Percentiles rank a stretch among this genome's conserved stretches.
Conservation (phyloP, 2,113 vertebrate species). For the Chaetura pelagica region DNA sequence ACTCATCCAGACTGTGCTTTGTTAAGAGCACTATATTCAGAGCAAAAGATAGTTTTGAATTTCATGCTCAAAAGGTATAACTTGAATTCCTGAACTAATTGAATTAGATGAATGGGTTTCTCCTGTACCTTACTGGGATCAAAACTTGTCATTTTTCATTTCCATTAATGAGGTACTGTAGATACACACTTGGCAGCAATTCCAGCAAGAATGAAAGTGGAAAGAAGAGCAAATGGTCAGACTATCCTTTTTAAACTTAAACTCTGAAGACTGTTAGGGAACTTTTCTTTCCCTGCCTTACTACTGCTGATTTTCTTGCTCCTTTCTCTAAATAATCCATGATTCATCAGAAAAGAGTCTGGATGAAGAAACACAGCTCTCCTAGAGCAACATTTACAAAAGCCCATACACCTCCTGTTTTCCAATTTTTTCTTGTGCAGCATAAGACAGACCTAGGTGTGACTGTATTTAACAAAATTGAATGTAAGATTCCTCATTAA, state of each 20-base stretch:
- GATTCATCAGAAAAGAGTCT: neutral
- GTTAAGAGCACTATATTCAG: neutral
- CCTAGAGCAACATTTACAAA: neutral
- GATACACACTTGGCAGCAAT: neutral
- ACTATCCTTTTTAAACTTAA: conserved; percentile 6
- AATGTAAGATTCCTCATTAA: neutral
- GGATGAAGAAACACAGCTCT: neutral
- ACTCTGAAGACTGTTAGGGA: conserved; percentile 2
- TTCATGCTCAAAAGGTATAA: neutral
- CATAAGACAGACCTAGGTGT: neutral
- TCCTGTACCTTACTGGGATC: neutral
- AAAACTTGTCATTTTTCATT: conserved; percentile 44
- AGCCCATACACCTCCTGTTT: neutral
- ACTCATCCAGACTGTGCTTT: neutral
- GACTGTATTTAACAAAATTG: neutral
- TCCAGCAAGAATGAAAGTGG: neutral
- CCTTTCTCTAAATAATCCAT: neutral
- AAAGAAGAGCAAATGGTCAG: conserved; percentile 15
- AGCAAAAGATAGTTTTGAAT: neutral
- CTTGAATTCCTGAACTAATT: conserved; percentile 39
- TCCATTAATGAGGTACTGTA: conserved; percentile 14
- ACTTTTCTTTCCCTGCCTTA: neutral
- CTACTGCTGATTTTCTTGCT: neutral
- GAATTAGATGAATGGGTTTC: conserved; percentile 8
- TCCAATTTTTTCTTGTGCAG: neutral